Conservation (phyloP, 2,113 vertebrate species). For the Monarcha castaneiventris region DNA sequence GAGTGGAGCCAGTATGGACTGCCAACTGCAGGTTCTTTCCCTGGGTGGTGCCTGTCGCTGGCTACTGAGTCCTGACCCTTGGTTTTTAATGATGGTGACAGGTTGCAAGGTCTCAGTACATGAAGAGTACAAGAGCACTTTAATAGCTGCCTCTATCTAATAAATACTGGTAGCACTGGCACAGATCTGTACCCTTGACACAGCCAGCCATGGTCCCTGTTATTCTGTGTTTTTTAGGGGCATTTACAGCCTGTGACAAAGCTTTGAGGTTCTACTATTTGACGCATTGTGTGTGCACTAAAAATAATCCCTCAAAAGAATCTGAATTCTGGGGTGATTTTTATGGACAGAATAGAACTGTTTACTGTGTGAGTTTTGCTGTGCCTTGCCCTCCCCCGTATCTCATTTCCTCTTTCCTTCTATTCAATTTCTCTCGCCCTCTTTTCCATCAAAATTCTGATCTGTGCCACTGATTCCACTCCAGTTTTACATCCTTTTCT, state of each 20-base stretch:
- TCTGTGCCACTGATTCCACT: neutral
- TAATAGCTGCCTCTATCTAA: neutral
- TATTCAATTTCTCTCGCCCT: neutral
- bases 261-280: neutral
- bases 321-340: neutral
- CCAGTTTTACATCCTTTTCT: neutral
- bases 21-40: neutral
- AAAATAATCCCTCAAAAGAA: neutral
- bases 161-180: neutral
- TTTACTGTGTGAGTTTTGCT: neutral
- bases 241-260: neutral
- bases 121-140: neutral
- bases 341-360: neutral
- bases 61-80: neutral
- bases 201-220: neutral
- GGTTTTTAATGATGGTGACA: neutral
- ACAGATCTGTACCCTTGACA: neutral
- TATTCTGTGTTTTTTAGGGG: neutral
- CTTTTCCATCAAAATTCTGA: neutral
- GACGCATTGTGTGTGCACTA: neutral
- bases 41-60: neutral
- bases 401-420: conserved; percentile 21
- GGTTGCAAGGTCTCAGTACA: neutral
- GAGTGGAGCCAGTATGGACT: neutral
- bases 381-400: neutral